Base-by-base conservation (phyloP, 2,888 invertebrate genomes). In the Colletes collaris region DNA sequence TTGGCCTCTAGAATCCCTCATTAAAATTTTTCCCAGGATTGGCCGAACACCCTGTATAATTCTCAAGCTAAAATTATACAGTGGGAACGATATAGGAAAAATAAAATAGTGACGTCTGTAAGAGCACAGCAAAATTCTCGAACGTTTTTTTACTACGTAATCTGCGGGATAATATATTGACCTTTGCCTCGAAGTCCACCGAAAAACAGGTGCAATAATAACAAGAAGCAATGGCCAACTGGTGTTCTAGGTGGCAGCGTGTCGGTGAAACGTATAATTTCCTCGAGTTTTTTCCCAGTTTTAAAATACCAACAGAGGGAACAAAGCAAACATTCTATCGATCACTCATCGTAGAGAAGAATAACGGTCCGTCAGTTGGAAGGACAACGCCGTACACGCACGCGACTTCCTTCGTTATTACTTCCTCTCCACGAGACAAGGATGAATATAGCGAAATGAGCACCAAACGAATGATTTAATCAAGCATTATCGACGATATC, bases 231-330 rank as follows among this genome's bases (percentile, higher is more conserved):
- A 77, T n/a, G n/a, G 35, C 1, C 8, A n/a, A 40, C 11, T 6
- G 50, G 8, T 19, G 49, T 16, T 40, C 11, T 3, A 46, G 65
- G 66, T 66, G 56, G n/a, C 70, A 40, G 27, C 46, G 35, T 49
- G 11, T 10, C 37, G 16, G 1, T 10, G 65, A 46, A 62, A 70
- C 78, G 44, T 70, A 27, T 77, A 56, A 70, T 79, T 71, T 62
- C 46, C 13, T 56, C 49, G 19, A 44, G 27, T 67, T n/a, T 63
- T 56, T 63, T 7, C 44, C 19, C 19, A 40, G 50, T 63, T 64
- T 27, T 8, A 19, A 63, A 53, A 13, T 49, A 59, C 40, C 27
- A n/a, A 8, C 50, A 50, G 35, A 52, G 37, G 27, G 55, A 60
- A 69, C 37, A 55, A 16, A 27, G 53, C 55, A n/a, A 46, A 56